These are phyloP conservation scores for Papilio machaon DNA, from an alignment of 1,140 invertebrate genomes.

Conservation along the genomic window DNA sequence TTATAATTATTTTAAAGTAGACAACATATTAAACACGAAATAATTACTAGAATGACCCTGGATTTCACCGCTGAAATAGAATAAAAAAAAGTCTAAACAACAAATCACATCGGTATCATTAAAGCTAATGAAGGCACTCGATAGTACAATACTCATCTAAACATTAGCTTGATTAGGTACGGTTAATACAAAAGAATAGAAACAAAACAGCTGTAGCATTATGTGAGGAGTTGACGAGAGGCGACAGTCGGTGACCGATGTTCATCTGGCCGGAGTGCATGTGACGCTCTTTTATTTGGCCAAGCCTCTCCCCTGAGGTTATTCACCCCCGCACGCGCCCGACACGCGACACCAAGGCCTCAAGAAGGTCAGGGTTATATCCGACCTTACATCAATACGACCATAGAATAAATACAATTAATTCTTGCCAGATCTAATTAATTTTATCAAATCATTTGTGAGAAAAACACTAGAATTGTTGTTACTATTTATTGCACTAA, in stretches of 20 bases:
- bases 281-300: constrained; percentile 77
- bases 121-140: neutral
- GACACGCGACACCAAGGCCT: constrained; percentile 46
- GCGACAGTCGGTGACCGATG: constrained; percentile 57
- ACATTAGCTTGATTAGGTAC: constrained; percentile 38
- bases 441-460: too few relatives aligned
- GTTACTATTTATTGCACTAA: neutral
- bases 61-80: neutral
- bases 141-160: constrained; percentile 16
- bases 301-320: constrained; percentile 71
- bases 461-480: neutral
- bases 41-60: neutral
- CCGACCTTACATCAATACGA: neutral
- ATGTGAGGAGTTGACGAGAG: constrained; percentile 54
- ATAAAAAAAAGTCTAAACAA: neutral
- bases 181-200: constrained; percentile 39
- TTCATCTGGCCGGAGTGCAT: constrained; percentile 50
- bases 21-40: neutral
- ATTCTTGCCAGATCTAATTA: neutral
- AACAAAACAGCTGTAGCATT: constrained; percentile 49
- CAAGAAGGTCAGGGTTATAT: constrained; percentile 74
- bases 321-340: constrained; percentile 64
- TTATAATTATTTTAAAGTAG: neutral
- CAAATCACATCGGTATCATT: neutral
- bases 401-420: neutral